A percentile compares a stretch with the other conserved stretches of the same genome.
phyloP scores from a whole-genome alignment of 37 sponge, comb jelly and placozoan species.

The Beroe forskalii region DNA sequence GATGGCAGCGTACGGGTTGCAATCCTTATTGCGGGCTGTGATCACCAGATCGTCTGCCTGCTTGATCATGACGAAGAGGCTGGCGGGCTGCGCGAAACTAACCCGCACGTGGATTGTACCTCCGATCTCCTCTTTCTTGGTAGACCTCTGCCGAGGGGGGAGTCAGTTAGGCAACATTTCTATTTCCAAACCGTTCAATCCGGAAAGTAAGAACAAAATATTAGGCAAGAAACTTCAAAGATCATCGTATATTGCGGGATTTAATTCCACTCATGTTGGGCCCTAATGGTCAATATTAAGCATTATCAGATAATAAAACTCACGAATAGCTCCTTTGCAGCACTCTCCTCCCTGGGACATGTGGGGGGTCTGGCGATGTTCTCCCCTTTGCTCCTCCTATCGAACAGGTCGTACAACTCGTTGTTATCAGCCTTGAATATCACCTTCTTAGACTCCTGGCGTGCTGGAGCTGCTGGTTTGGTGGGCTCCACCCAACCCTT shows the following conservation, averaged over 20 bases:
- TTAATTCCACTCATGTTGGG: no score
- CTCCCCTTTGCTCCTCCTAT: constrained; percentile 38
- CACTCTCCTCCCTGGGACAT: no score
- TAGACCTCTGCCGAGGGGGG: background rate
- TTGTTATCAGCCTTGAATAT: background rate
- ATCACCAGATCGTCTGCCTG: constrained; percentile 13
- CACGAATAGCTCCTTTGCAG: no score
- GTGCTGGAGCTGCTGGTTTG: background rate
- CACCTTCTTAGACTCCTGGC: constrained; percentile 5
- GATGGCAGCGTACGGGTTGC: constrained; percentile 32
- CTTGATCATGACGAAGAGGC: background rate
- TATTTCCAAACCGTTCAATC: no score
- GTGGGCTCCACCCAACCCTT: constrained; percentile 36
- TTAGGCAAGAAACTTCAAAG: no score
- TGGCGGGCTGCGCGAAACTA: background rate
- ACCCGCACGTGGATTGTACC: constrained; percentile 23
- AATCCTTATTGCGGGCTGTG: background rate
- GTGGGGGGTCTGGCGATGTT: background rate
- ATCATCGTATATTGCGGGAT: no score
- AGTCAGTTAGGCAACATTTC: no score
- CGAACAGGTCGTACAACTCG: constrained; percentile 16
- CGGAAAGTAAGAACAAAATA: no score
- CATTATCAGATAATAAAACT: no score
- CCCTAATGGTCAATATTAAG: no score
- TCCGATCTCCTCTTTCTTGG: background rate